These are phyloP conservation scores for Sinhomidia bicolor DNA, from an alignment of 2,888 invertebrate genomes.

Conservation along the genomic window DNA sequence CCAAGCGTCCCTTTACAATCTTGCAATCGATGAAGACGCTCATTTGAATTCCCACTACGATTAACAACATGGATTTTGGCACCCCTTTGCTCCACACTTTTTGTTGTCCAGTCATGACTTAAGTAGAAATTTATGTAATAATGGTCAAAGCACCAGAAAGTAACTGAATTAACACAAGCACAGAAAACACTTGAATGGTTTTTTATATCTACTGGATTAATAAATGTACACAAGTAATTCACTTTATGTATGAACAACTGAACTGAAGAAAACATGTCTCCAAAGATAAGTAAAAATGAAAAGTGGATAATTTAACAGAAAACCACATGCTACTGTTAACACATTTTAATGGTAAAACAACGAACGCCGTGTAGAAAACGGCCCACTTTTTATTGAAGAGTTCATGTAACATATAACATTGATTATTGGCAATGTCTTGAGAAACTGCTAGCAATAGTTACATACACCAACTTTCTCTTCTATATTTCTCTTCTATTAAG, in stretches of 20 bases:
- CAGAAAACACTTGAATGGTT: too few species aligned
- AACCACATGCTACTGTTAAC: neutral
- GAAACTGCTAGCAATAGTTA: too few species aligned
- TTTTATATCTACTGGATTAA: too few species aligned
- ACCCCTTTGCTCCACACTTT: neutral
- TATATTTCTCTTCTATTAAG: neutral
- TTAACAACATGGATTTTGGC: neutral
- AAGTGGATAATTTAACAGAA: neutral
- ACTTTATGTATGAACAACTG: neutral
- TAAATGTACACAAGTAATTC: too few species aligned
- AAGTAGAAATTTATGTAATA: neutral
- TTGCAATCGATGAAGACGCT: constrained; percentile 57
- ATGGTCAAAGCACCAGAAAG: neutral
- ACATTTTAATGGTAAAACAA: neutral
- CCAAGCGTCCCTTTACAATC: constrained; percentile 72
- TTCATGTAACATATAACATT: neutral
- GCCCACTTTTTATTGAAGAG: neutral
- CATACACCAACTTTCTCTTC: neutral
- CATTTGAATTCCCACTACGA: constrained; percentile 10
- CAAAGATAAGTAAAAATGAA: neutral
- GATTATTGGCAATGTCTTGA: too few species aligned
- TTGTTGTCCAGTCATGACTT: neutral
- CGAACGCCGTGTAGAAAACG: neutral
- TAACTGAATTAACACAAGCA: neutral
- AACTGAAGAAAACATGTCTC: neutral